Evolutionary conservation across 2,797 vertebrate species (phyloP).

Genomic region (Myiothlypis chrysogaster): DNA sequence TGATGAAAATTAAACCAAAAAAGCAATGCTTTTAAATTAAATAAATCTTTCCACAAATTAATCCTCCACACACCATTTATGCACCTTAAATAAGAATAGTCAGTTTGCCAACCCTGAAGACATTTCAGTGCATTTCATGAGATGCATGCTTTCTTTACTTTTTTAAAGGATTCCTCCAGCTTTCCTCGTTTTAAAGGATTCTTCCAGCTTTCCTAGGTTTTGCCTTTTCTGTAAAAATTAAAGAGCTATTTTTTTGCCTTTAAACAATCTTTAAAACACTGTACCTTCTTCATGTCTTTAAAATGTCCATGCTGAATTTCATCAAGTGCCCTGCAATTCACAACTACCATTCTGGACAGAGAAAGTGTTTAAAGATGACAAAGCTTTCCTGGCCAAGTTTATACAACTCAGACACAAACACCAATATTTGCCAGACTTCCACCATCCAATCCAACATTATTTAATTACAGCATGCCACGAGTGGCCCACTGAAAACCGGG

Average conservation of each 20-base stretch:
- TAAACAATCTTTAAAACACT: not conserved
- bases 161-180: not conserved
- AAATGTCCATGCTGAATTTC: not conserved
- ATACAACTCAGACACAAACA: conserved; percentile 36
- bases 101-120: not conserved
- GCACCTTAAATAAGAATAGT: not conserved
- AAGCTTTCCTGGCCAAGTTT: conserved; percentile 38
- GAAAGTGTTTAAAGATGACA: conserved; percentile 29
- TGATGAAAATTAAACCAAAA: not conserved
- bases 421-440: not conserved
- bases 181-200: not conserved
- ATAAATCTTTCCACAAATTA: not conserved
- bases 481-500: not conserved
- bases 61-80: not conserved
- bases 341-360: not conserved
- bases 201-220: not conserved
- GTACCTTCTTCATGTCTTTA: not conserved
- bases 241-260: not conserved
- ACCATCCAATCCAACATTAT: not conserved
- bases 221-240: not conserved
- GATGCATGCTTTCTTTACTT: not conserved
- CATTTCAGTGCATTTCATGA: not conserved
- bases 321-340: not conserved
- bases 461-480: not conserved
- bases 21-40: not conserved